phyloP scores from a whole-genome alignment of 2,888 invertebrate species.

The Agelastica alni region DNA sequence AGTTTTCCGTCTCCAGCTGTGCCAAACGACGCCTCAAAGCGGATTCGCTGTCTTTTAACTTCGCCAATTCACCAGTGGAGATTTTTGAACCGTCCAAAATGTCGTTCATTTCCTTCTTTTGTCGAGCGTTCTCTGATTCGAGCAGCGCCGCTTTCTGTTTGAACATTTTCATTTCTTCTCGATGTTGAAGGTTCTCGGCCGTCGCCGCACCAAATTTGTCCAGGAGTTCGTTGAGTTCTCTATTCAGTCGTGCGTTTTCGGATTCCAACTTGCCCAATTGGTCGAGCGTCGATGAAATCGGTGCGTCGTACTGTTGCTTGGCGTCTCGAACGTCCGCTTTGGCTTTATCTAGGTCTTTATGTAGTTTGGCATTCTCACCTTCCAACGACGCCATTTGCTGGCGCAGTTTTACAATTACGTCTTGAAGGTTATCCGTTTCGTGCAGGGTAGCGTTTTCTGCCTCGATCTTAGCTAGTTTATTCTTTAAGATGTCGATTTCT shows the following conservation, averaged over 20 bases:
- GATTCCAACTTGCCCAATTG: constrained; percentile 33
- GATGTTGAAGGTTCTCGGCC: constrained; percentile 24
- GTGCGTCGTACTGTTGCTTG: constrained; percentile 19
- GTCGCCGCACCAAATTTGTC: constrained; percentile 26
- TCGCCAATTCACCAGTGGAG: constrained; percentile 18
- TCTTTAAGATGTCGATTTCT: constrained; percentile 26
- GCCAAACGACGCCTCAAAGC: constrained; percentile 22
- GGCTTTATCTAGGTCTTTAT: constrained; percentile 30
- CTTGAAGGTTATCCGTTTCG: constrained; percentile 26
- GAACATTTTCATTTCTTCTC: constrained; percentile 34
- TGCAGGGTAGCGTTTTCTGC: constrained; percentile 34
- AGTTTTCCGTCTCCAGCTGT: constrained; percentile 36
- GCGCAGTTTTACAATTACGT: constrained; percentile 30
- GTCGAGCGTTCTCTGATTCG: constrained; percentile 32
- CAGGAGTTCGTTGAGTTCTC: constrained; percentile 32
- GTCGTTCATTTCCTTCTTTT: constrained; percentile 30
- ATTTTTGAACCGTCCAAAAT: constrained; percentile 28
- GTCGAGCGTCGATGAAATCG: no score
- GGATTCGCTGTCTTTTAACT: constrained; percentile 20
- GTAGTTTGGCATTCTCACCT: constrained; percentile 32
- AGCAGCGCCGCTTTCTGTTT: constrained; percentile 35
- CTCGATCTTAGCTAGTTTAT: constrained; percentile 30
- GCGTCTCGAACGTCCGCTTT: constrained; percentile 21
- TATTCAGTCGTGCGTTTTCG: constrained; percentile 37
- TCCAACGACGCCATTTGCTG: constrained; percentile 31